Base-by-base conservation (phyloP, 2,113 vertebrate genomes). In the Pomatostomus ruficeps region DNA sequence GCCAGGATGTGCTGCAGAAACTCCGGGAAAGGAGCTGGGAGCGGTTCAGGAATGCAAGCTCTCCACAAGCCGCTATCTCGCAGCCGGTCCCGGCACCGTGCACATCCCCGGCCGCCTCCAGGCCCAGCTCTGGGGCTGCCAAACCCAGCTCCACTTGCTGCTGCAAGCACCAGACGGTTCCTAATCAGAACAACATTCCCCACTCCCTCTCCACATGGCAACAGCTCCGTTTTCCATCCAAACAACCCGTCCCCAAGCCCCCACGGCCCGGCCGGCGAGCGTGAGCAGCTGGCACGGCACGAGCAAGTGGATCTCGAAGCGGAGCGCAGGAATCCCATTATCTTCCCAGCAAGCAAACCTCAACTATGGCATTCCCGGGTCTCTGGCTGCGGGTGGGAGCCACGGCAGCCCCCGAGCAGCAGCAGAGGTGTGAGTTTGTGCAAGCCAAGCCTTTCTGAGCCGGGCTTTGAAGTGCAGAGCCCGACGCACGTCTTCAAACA, bases 371-470 rank as follows among this genome's bases (percentile, higher is more conserved):
- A 14, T 10, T 38, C 38, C 73, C 10, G 6, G 10, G 7, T 3
- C 63, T 14, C 77, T 6, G 65, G 55, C 77, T 84, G 84, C 0
- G 42, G 38, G 75, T 63, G 31, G n/a, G 55, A 94, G 83, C 10
- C 45, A 2, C n/a, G 2, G 84, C 73, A 55, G 68, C 61, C 12
- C 8, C 2, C 7, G 49, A 38, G 28, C 22, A 52, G 71, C 68
- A 73, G 89, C 66, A 33, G 83, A 84, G 95, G 85, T 61, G 87
- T 31, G 25, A 22, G 33, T 12, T 17, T 55, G 63, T 45, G 85
- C 83, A 55, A 96, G 77, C 79, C 91, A 85, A 97, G 96, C 91
- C 42, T 46, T 93, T 89, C 71, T 78, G 89, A 26, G 79, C 13
- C 6, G 6, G 71, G 42, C 93, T 96, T 95, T 96, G 91, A 95